phyloP scores from a whole-genome alignment of 2,113 vertebrate species.

The Amphilophus citrinellus region DNA sequence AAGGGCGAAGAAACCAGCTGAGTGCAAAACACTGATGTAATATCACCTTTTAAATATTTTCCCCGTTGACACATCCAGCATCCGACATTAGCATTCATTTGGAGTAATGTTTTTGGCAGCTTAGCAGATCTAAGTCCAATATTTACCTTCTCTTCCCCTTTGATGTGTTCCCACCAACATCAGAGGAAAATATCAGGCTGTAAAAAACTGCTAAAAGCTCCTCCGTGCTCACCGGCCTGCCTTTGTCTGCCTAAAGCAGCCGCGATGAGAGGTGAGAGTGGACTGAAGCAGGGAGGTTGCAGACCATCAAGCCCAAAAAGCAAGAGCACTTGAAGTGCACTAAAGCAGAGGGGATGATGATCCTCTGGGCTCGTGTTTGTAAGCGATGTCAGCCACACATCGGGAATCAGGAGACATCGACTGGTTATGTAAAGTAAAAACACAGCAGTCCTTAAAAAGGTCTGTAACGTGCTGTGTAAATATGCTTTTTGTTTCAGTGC shows the following conservation, averaged over 20 bases:
- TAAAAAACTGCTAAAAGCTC: neutral
- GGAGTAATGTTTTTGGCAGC: neutral
- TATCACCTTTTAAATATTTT: neutral
- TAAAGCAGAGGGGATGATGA: neutral
- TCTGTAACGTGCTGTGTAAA: neutral
- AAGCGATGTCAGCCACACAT: neutral
- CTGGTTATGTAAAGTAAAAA: neutral
- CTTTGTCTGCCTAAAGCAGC: neutral
- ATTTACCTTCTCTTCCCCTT: conserved; percentile 4
- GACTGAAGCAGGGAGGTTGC: neutral
- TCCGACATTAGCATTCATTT: neutral
- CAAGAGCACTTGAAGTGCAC: neutral
- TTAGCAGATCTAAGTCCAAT: conserved; percentile 8
- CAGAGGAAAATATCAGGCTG: neutral
- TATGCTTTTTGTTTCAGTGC: neutral
- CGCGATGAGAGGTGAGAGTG: neutral
- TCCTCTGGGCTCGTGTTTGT: neutral
- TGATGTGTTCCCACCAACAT: neutral
- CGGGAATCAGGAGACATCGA: neutral
- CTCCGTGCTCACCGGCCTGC: neutral
- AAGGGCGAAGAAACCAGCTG: neutral
- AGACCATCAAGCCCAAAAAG: neutral
- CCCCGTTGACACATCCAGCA: neutral
- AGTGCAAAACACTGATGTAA: neutral
- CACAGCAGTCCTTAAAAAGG: neutral